Evolutionary conservation across 2,888 invertebrate species (phyloP).

Genomic region (Andrena minutula): DNA sequence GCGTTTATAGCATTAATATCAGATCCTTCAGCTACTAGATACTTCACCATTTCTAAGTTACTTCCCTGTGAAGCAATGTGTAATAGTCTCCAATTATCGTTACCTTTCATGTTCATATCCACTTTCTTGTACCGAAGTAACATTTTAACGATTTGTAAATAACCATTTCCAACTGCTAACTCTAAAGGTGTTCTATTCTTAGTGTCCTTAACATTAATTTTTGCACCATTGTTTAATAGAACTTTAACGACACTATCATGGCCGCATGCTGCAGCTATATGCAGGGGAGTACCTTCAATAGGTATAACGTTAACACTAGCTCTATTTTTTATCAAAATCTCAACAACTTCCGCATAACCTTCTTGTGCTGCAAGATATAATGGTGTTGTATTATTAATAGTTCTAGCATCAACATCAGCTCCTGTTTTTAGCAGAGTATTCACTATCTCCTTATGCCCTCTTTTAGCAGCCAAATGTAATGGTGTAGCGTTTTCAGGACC

Average conservation of each 20-base stretch:
- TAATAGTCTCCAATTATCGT: neutral
- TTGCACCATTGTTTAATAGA: neutral
- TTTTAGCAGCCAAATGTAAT: neutral
- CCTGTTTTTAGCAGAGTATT: neutral
- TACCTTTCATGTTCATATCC: neutral
- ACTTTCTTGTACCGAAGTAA: neutral
- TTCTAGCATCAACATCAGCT: neutral
- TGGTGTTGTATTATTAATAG: neutral
- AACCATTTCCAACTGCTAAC: neutral
- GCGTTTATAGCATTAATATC: conserved; percentile 3
- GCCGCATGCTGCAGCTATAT: neutral
- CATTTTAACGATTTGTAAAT: neutral
- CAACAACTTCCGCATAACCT: neutral
- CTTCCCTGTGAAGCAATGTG: neutral
- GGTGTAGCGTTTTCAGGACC: neutral
- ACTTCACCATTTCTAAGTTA: conserved; percentile 14
- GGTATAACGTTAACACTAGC: neutral
- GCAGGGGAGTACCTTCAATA: neutral
- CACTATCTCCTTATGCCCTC: neutral
- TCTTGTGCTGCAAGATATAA: neutral
- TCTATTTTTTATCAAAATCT: neutral
- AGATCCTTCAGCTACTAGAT: neutral
- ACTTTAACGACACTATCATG: neutral
- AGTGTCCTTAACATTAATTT: neutral
- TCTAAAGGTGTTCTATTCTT: conserved; percentile 11